Evolutionary conservation across 1,140 invertebrate genomes (phyloP), one percentile per base, ranked within the genome.

Genomic region (Batillaria attramentaria): DNA sequence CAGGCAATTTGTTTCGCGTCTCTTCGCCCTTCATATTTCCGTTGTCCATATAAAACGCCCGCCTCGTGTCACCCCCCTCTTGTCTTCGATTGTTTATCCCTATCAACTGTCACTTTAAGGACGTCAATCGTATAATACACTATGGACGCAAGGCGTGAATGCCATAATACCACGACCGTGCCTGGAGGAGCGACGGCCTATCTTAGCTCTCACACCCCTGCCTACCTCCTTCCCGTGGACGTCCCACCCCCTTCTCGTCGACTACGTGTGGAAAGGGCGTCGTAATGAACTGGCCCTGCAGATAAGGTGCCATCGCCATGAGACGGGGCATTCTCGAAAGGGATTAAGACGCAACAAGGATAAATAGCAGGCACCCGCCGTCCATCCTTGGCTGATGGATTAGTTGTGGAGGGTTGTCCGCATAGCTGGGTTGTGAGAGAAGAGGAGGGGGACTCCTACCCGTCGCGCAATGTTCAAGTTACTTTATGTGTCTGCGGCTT

Each of bases 91-190:
- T 60, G 57, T 60, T 28, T 28, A 8, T 20, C 24, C 8, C 24
- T 60, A 60, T 60, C 57, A 60, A 60, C 57, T 60, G 57, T 60
- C 57, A 60, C 57, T 60, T 13, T 8, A 4, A 20, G 24, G 4
- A 28, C 57, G 57, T 60, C 20, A 60, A 60, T 60, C 57, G 24
- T 60, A 60, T 60, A 60, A 60, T 60, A n/a, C 57, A 5, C 20
- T 24, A 20, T 20, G 57, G 31, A 24, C 57, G 8, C 6, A n/a
- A 28, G 20, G 57, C 31, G 57, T 60, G 57, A 60, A 60, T 60
- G 24, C 20, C 57, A 60, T 28, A 13, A 60, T 60, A n/a, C n/a
- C n/a, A n/a, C n/a, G n/a, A n/a, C n/a, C n/a, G n/a, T n/a, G n/a
- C n/a, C n/a, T n/a, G n/a, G n/a, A n/a, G n/a, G n/a, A n/a, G n/a